Evolutionary conservation across 2,113 vertebrate genomes (phyloP), one percentile per base, ranked within the genome.

Genomic region (Dipodomys spectabilis): DNA sequence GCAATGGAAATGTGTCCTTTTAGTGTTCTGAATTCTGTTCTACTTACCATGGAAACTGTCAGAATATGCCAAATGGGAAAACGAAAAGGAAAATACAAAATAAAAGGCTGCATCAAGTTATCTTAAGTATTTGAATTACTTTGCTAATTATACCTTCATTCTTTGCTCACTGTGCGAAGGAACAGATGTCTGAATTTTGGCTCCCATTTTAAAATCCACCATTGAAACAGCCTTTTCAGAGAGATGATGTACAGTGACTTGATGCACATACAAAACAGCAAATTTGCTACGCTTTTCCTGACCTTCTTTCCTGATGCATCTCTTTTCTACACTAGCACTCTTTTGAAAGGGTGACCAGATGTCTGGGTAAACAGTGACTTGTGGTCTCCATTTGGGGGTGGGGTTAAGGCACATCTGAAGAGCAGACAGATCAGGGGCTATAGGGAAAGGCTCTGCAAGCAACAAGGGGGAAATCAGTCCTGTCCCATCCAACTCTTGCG

Each of bases 61-160:
- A 86, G 85, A 92, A 93, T 87, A 86, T 71, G 72, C 62, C 92
- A 92, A 75, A 82, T 67, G 85, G 88, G 69, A 90, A 91, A 92
- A 93, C 44, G 80, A 86, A 93, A 95, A 85, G 60, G 11, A 89
- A 95, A 96, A 96, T 95, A 86, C 16, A 90, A 92, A 30, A 69
- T 35, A 75, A 94, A 86, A 27, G 67, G 65, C 53, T 85, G 60
- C 65, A 82, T 73, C 90, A 82, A 86, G 81, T 92, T 73, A 83
- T 95, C 93, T 87, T 39, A 88, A 94, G 88, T 45, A 53, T 2
- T 65, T 64, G 73, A 86, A 88, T 95, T 88, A 77, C 82, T 96
- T 96, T 72, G 95, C n/a, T 6, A 93, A 96, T 94, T 92, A 64
- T n/a, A 74, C 65, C 67, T 75, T 49, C 65, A 81, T 91, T 82